phyloP scores from a whole-genome alignment of 2,113 vertebrate genomes.

The Ancistrus triradiatus region DNA sequence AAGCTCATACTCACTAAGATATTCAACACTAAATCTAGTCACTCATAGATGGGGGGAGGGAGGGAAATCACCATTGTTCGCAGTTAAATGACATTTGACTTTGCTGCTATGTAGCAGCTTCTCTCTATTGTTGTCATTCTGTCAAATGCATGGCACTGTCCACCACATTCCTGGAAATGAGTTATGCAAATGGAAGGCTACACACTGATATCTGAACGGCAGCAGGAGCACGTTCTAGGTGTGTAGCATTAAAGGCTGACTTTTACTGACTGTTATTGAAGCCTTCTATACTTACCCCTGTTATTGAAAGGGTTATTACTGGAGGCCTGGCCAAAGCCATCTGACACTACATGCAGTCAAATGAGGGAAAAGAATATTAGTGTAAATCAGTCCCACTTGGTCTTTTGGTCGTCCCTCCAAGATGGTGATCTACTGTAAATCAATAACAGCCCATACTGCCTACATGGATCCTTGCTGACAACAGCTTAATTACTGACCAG shows the following conservation, averaged over 20 bases:
- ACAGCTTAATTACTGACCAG: constrained; percentile 65
- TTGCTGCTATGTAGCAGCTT: constrained; percentile 21
- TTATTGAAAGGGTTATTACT: constrained; percentile 32
- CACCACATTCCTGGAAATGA: constrained; percentile 46
- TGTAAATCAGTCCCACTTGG: constrained; percentile 29
- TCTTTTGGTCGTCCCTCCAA: constrained; percentile 47
- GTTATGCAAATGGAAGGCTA: constrained; percentile 47
- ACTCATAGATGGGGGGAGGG: constrained; percentile 3
- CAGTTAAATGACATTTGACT: constrained; percentile 42
- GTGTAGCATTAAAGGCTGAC: constrained; percentile 14
- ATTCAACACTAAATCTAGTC: constrained; percentile 34
- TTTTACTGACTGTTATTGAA: constrained; percentile 14
- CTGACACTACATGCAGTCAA: constrained; percentile 3
- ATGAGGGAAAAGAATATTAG: constrained; percentile 3
- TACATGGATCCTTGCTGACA: constrained; percentile 56
- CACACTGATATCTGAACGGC: constrained; percentile 28
- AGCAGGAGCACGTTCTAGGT: neutral
- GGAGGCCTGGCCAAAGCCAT: neutral
- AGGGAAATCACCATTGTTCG: constrained; percentile 31
- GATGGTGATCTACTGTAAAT: constrained; percentile 69
- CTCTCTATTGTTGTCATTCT: constrained; percentile 36
- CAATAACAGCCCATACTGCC: constrained; percentile 55
- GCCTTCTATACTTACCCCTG: too few relatives aligned
- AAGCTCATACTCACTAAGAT: constrained; percentile 18
- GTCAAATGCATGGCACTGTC: constrained; percentile 38